Conservation (phyloP, 2,888 invertebrate species). For the Drosophila lacicola region DNA sequence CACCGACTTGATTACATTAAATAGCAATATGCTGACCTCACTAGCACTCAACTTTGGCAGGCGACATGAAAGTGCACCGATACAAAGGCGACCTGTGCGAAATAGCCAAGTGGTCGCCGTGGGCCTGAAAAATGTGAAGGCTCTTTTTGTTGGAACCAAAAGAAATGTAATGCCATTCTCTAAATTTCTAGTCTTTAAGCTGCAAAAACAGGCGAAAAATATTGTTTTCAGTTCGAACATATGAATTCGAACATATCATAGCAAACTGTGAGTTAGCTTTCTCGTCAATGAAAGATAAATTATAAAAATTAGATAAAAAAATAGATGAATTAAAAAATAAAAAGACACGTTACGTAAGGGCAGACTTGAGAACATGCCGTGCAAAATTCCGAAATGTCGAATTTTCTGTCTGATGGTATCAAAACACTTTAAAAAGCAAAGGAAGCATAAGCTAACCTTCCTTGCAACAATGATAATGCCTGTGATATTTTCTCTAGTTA, state of each 20-base stretch:
- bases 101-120: not conserved
- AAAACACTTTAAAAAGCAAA: slow-evolving; percentile 29
- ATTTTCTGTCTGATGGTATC: slow-evolving; percentile 27
- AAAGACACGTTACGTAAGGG: not conserved
- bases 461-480: slow-evolving; percentile 28
- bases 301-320: not conserved
- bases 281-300: not conserved
- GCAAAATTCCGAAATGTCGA: not conserved
- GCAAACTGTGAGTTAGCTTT: slow-evolving; percentile 24
- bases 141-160: not conserved
- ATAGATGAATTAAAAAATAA: not conserved
- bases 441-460: slow-evolving; percentile 11
- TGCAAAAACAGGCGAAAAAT: not conserved
- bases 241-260: slow-evolving; percentile 4
- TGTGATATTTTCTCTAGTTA: slow-evolving; percentile 23
- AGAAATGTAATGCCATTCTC: too few species aligned
- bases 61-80: slow-evolving; percentile 8
- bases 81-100: slow-evolving; percentile 1
- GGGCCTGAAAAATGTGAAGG: not conserved
- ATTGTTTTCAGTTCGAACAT: slow-evolving; percentile 1
- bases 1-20: slow-evolving; percentile 26
- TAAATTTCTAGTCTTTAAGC: not conserved
- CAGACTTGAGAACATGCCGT: slow-evolving; percentile 7
- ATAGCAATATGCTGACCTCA: slow-evolving; percentile 45
- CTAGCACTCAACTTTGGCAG: slow-evolving; percentile 36